These are phyloP conservation scores for Drosophila auraria DNA, from an alignment of 1,140 invertebrate species.

Conservation along the genomic window DNA sequence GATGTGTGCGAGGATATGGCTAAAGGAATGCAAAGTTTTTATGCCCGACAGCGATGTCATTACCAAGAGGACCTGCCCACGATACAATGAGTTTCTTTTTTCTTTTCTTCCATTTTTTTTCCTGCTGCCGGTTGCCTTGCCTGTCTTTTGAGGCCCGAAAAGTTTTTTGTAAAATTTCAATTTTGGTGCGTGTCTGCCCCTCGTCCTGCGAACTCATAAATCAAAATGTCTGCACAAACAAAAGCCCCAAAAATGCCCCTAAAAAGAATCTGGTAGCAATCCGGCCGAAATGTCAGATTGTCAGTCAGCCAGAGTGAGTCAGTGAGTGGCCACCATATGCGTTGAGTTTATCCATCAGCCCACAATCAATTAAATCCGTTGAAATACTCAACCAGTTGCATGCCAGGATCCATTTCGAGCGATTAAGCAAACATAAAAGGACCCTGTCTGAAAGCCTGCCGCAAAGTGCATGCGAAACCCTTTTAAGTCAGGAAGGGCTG, in stretches of 20 bases:
- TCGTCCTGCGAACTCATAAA: conserved; percentile 68
- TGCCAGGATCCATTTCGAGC: conserved; percentile 57
- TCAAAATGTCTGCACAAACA: conserved; percentile 79
- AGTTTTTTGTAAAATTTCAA: conserved; percentile 77
- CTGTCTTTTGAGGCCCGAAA: conserved; percentile 56
- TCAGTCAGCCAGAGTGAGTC: conserved; percentile 21
- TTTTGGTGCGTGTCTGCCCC: conserved; percentile 38
- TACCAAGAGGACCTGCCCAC: conserved; percentile 41
- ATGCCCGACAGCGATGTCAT: conserved; percentile 69
- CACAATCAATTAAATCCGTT: conserved; percentile 66
- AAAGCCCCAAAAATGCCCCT: conserved; percentile 50
- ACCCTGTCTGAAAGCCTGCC: conserved; percentile 46
- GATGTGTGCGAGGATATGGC: conserved; percentile 38
- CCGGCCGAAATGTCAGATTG: conserved; percentile 43
- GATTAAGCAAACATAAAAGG: conserved; percentile 69
- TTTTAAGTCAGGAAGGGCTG: conserved; percentile 13
- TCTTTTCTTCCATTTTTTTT: conserved; percentile 7
- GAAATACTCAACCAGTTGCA: conserved; percentile 54
- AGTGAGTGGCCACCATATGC: conserved; percentile 46
- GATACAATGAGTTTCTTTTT: conserved; percentile 48
- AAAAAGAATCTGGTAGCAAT: conserved; percentile 41
- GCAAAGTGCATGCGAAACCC: conserved; percentile 42
- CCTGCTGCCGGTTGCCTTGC: neutral
- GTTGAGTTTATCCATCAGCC: conserved; percentile 11
- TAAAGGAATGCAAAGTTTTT: conserved; percentile 57